Percentiles rank a stretch among this genome's conserved stretches.
Evolutionary conservation across 2,888 invertebrate species (phyloP).

Genomic region (Digitonthophagus gazella): DNA sequence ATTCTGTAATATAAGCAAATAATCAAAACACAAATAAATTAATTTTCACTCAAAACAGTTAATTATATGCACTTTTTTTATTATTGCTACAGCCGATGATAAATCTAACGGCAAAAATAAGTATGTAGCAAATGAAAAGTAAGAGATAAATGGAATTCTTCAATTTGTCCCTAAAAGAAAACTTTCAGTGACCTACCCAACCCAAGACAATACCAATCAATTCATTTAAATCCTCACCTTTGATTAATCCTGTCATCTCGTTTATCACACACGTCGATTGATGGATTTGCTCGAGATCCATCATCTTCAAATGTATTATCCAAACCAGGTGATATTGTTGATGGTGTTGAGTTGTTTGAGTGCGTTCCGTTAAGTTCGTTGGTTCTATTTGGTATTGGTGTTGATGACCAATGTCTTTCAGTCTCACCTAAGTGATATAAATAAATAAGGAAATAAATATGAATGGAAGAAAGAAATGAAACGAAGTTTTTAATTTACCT

Average conservation of each 20-base stretch:
- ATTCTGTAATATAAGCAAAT: too few relatives aligned
- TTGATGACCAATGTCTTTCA: conserved; percentile 46
- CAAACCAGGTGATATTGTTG: conserved; percentile 59
- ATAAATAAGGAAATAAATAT: too few relatives aligned
- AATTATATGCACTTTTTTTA: neutral
- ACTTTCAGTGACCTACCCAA: conserved; percentile 2
- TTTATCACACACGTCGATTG: conserved; percentile 40
- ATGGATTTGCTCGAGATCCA: conserved; percentile 35
- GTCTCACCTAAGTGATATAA: conserved; percentile 44
- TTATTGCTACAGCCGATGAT: conserved; percentile 6
- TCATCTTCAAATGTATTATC: conserved; percentile 45
- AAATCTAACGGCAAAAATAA: conserved; percentile 9
- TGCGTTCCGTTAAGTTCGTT: conserved; percentile 43
- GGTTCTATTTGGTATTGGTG: conserved; percentile 42
- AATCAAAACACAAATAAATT: conserved; percentile 18
- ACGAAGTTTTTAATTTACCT: conserved; percentile 47
- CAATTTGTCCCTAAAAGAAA: conserved; percentile 14
- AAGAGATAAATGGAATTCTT: neutral
- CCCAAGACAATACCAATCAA: neutral
- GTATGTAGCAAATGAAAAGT: neutral
- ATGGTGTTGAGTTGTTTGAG: conserved; percentile 56
- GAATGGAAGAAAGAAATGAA: too few relatives aligned
- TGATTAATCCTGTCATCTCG: conserved; percentile 38
- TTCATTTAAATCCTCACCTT: conserved; percentile 28
- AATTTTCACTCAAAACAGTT: neutral